phyloP scores from a whole-genome alignment of 2,797 vertebrate genomes.

The Sciaenops ocellatus region DNA sequence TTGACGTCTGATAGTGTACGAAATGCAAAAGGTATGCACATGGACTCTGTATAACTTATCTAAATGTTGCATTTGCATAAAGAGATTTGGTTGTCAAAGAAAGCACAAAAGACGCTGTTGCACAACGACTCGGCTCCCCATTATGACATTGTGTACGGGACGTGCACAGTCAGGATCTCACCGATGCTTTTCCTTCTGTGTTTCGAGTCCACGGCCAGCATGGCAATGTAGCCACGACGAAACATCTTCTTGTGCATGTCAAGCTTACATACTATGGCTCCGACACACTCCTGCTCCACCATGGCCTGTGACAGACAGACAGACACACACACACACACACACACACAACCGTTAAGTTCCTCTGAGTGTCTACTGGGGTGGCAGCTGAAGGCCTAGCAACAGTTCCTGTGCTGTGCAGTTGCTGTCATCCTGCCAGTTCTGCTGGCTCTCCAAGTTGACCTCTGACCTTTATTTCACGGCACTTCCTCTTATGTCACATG shows the following conservation, averaged over 20 bases:
- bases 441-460: slow-evolving; percentile 46
- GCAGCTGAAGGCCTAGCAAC: slow-evolving; percentile 1
- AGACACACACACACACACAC: slow-evolving; percentile 28
- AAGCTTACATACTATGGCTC: slow-evolving; percentile 99
- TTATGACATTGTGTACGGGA: neutral
- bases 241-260: slow-evolving; percentile 99
- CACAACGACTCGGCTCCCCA: neutral
- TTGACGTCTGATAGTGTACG: neutral
- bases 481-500: slow-evolving; percentile 63
- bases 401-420: slow-evolving; percentile 14
- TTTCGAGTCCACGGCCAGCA: slow-evolving; percentile 99
- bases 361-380: neutral
- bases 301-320: slow-evolving; percentile 90
- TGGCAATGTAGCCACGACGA: slow-evolving; percentile 99
- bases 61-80: slow-evolving; percentile 49
- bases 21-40: neutral
- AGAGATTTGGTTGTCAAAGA: slow-evolving; percentile 38
- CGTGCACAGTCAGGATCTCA: slow-evolving; percentile 78
- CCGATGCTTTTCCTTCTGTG: slow-evolving; percentile 99
- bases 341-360: slow-evolving; percentile 7
- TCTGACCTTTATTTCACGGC: slow-evolving; percentile 49
- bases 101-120: neutral
- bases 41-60: slow-evolving; percentile 7
- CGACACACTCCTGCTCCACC: slow-evolving; percentile 99
- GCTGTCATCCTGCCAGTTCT: slow-evolving; percentile 39